Base-by-base conservation (phyloP, 2,888 invertebrate genomes). In the Ophion obscuratus region DNA sequence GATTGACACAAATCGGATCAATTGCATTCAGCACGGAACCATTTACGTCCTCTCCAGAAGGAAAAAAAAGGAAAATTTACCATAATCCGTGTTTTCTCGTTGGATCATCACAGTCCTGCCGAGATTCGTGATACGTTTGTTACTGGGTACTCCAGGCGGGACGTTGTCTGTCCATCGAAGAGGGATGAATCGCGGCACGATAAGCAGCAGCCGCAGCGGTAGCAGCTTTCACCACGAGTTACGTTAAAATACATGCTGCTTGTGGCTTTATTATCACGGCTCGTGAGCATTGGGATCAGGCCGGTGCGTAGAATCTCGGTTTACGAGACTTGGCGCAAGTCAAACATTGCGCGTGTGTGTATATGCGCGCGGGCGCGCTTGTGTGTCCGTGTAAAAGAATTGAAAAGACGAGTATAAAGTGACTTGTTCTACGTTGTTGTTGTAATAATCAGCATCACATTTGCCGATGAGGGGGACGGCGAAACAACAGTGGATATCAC, bases 31-130 rank as follows among this genome's bases (percentile, higher is more conserved):
- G 47, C 67, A n/a, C 36, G 17, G 40, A 17, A 40, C 40, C n/a
- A 47, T 67, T 40, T 36, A 17, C n/a, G 7, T 40, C 40, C 40
- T 36, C 67, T 80, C n/a, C 20, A n/a, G 40, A 62, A 67, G 2
- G 24, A 27, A 79, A 47, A 47, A 70, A 44, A n/a, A 53, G 7
- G 9, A 14, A 6, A 10, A 68, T 76, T 92, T 90, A 92, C 92
- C 92, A 92, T 93, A 92, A 92, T 92, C 90, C 86, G 88, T 88
- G 87, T 89, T 90, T 90, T 87, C 88, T 89, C 88, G 89, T 89
- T 89, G 89, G 88, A 88, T 92, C 93, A 93, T 93, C 92, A 92
- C 91, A 92, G 89, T 86, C 85, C 87, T 88, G 81, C 84, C 85
- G 85, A 81, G 83, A 80, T 81, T 87, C 76, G 85, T 88, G 88